Conservation (phyloP, 1,140 invertebrate species). For the Potamilus streckersoni region DNA sequence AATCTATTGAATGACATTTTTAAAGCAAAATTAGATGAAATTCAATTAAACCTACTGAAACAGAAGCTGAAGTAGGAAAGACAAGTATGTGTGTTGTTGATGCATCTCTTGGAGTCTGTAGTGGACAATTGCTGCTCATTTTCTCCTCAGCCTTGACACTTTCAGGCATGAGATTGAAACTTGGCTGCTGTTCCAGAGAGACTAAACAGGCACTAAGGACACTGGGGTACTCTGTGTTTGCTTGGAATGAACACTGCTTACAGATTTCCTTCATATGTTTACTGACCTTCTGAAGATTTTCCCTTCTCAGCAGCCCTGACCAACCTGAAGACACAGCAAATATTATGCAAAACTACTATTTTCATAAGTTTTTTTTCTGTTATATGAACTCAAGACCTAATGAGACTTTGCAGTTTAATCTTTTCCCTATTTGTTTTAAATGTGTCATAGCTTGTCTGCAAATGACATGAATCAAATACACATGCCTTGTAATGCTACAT, state of each 20-base stretch:
- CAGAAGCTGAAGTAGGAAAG: slow-evolving; percentile 97
- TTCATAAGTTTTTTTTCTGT: no score
- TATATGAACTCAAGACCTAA: no score
- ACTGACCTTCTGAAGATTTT: slow-evolving; percentile 88
- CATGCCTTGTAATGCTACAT: no score
- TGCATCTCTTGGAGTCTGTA: slow-evolving; percentile 77
- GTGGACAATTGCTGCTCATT: slow-evolving; percentile 59
- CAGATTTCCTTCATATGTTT: slow-evolving; percentile 92
- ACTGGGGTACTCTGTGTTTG: slow-evolving; percentile 76
- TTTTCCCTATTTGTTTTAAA: no score
- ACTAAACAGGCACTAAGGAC: slow-evolving; percentile 97
- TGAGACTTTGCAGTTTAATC: no score
- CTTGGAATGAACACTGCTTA: slow-evolving; percentile 79
- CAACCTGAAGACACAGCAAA: slow-evolving; percentile 74
- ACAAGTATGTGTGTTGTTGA: slow-evolving; percentile 98
- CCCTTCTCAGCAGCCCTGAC: slow-evolving; percentile 92
- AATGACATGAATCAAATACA: no score
- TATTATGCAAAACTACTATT: no score
- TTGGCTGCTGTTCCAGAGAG: slow-evolving; percentile 94
- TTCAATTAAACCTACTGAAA: slow-evolving; percentile 77
- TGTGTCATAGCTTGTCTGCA: no score
- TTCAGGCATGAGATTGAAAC: slow-evolving; percentile 93
- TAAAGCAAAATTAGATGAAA: neutral
- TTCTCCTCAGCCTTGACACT: slow-evolving; percentile 68
- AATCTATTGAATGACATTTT: neutral